Evolutionary conservation across 2,797 vertebrate species (phyloP), one percentile per base, ranked within the genome.

Genomic region (Sardinella longiceps): DNA sequence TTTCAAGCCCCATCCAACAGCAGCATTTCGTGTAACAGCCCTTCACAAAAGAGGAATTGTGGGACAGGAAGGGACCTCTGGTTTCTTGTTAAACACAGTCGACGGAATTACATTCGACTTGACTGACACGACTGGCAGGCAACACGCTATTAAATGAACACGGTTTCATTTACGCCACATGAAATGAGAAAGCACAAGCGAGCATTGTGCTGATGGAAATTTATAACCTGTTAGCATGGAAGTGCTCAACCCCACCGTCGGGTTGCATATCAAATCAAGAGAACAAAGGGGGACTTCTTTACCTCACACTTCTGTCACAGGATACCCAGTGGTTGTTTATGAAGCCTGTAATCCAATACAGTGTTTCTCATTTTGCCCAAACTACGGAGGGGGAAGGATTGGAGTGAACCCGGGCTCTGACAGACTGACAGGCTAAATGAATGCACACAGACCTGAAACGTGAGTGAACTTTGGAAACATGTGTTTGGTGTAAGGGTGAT

Each of bases 251-350:
- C 81, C 84, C 81, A 81, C 74, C 81, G 85, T 81, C 74, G 18
- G 82, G 70, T 83, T 87, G 84, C 86, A 88, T 87, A 81, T 84
- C 80, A 83, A 84, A 60, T 80, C 43, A 66, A 2, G 66, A 85
- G 87, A 90, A 91, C 91, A 91, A 91, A 91, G 89, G 84, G 77
- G 39, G 84, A 58, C 74, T 89, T 90, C 83, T 89, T 88, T 88
- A 85, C 87, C 83, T 87, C 48, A 50, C 80, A 87, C 81, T 66
- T 84, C 87, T 50, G 70, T 89, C 86, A 87, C 84, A 82, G 53
- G 81, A 88, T 86, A 87, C 63, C 81, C 82, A 12, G 81, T 45
- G 10, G 86, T 84, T 88, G 89, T 90, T 89, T 91, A 88, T 84
- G 84, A 86, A 87, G 43, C 53, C 81, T 45, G 88, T 88, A 91